Base-by-base conservation (phyloP, 2,888 invertebrate genomes). In the Lithophane leautieri region DNA sequence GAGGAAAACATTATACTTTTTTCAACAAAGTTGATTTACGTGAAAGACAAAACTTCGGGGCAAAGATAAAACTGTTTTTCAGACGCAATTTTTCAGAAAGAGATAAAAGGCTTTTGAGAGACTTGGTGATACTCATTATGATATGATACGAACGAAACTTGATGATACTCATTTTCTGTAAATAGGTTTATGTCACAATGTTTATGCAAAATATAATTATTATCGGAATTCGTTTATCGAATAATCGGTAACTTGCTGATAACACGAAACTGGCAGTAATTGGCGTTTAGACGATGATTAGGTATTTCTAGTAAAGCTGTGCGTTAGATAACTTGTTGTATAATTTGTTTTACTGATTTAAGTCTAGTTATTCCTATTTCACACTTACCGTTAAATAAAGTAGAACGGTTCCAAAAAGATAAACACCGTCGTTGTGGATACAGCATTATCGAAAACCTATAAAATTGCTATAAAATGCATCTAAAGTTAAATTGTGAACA, bases 361-460 rank as follows among this genome's bases (percentile, higher is more conserved):
- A 62, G 16, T 62, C n/a, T 9, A 11, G n/a, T 62, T 62, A 40
- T 62, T n/a, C 6, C 19, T 75, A 11, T 25, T 28, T 61, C 11
- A 4, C 7, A 14, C 16, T 60, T 52, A 19, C 28, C 9, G 7
- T 69, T 47, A 9, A 50, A 22, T 52, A 16, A 11, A 47, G n/a
- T 34, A 58, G 34, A n/a, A 54, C 34, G 19, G 14, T 16, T 42
- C 11, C 1, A 14, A 65, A 65, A 69, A 50, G 2, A 69, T 52
- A 42, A 42, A 42, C 11, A 25, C 25, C 0, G 22, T 9, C 28
- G 19, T 28, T 67, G 50, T 65, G 73, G 56, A 61, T 42, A 40
- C 52, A 66, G 54, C 50, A 60, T 22, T 80, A 73, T 68, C 47
- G 67, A 63, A 70, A 73, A 73, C 12, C 63, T 44, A 58, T 73